These are phyloP conservation scores for Sphenodon punctatus DNA, from an alignment of 2,797 vertebrate genomes.

Conservation along the genomic window DNA sequence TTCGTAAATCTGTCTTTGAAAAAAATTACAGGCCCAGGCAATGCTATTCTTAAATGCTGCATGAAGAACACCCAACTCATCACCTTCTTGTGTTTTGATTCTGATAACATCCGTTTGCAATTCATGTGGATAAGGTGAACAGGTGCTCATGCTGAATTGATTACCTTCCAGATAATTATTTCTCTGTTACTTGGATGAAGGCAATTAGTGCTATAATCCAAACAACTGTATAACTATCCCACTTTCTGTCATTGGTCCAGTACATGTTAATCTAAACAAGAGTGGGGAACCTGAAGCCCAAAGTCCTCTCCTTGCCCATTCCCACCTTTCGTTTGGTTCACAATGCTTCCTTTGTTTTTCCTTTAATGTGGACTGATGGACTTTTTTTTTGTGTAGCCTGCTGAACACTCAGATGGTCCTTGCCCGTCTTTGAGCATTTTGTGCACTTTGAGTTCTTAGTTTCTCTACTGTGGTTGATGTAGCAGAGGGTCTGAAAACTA, in stretches of 20 bases:
- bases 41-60: neutral
- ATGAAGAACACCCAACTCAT: neutral
- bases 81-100: constrained; percentile 7
- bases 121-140: constrained; percentile 24
- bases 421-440: no score
- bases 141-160: constrained; percentile 24
- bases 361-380: no score
- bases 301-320: no score
- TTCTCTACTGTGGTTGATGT: no score
- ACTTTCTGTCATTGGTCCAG: constrained; percentile 37
- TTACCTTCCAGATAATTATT: constrained; percentile 62
- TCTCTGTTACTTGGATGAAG: constrained; percentile 48
- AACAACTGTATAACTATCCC: constrained; percentile 23
- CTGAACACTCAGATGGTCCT: no score
- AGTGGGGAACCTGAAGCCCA: no score
- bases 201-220: constrained; percentile 45
- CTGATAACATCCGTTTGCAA: neutral
- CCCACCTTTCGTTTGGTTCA: no score
- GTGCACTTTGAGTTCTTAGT: no score
- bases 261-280: neutral
- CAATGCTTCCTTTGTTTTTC: no score
- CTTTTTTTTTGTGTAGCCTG: no score
- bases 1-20: neutral
- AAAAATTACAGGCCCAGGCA: neutral
- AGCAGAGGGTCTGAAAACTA: no score